A percentile compares a stretch with the other conserved stretches of the same genome.
These are phyloP conservation scores for Hydrotaea diabolus DNA, from an alignment of 2,888 invertebrate genomes.

Conservation along the genomic window DNA sequence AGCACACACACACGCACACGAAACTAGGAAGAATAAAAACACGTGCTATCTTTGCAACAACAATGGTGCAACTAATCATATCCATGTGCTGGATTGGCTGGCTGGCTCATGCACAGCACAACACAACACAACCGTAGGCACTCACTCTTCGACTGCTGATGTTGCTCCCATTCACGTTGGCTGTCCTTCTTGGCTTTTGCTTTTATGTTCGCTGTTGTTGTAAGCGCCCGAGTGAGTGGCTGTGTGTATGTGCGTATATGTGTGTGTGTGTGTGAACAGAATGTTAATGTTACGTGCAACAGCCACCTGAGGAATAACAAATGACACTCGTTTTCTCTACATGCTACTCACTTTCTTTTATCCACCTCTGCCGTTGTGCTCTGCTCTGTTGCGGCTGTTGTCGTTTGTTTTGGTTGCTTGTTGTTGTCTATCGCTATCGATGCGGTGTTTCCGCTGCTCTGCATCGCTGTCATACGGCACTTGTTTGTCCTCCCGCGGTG, in stretches of 20 bases:
- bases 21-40: conserved; percentile 24
- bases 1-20: not conserved
- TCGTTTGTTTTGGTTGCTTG: too few relatives aligned
- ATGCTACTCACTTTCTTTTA: conserved; percentile 20
- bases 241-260: not conserved
- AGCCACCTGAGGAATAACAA: conserved; percentile 72
- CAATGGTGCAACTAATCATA: conserved; percentile 59
- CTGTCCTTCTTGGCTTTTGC: conserved; percentile 15
- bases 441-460: too few relatives aligned
- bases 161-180: conserved; percentile 9
- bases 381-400: too few relatives aligned
- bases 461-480: too few relatives aligned
- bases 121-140: not conserved
- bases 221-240: too few relatives aligned
- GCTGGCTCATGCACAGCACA: conserved; percentile 23
- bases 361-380: not conserved
- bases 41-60: conserved; percentile 62
- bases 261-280: conserved; percentile 45
- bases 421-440: not conserved
- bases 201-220: conserved; percentile 17
- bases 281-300: conserved; percentile 68
- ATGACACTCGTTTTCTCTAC: conserved; percentile 29
- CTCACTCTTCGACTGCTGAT: conserved; percentile 1
- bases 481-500: too few relatives aligned
- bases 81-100: conserved; percentile 59